Evolutionary conservation across 2,113 vertebrate species (phyloP).

Genomic region (Lampris incognitus): DNA sequence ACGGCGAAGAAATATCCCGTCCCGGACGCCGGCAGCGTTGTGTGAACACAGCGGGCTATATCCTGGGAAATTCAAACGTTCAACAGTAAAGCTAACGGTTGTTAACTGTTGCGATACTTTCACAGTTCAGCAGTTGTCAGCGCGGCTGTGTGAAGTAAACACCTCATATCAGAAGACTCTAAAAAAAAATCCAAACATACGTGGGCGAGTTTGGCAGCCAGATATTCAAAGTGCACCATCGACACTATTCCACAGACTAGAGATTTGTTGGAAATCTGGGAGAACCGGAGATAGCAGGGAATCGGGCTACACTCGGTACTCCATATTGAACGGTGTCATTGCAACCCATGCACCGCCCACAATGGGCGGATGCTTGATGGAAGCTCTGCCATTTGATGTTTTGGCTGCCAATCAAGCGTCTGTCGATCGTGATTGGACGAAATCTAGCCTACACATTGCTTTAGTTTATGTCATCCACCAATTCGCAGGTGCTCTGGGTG

Average conservation of each 20-base stretch:
- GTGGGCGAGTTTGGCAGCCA: neutral
- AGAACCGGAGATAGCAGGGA: slow-evolving; percentile 11
- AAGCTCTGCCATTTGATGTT: slow-evolving; percentile 45
- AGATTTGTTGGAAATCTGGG: neutral
- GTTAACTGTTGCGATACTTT: slow-evolving; percentile 29
- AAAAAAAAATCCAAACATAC: slow-evolving; percentile 13
- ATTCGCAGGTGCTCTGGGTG: slow-evolving; percentile 32
- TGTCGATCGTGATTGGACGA: slow-evolving; percentile 50
- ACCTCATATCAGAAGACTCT: neutral
- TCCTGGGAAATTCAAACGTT: neutral
- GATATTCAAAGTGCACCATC: neutral
- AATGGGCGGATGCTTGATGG: neutral
- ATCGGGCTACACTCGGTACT: slow-evolving; percentile 61
- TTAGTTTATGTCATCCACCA: neutral
- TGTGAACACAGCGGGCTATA: neutral
- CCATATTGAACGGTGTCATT: slow-evolving; percentile 71
- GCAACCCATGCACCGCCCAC: slow-evolving; percentile 55
- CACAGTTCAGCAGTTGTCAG: neutral
- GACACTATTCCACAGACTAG: neutral
- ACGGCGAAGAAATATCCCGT: slow-evolving; percentile 1
- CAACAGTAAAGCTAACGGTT: slow-evolving; percentile 19
- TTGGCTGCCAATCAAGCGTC: slow-evolving; percentile 26
- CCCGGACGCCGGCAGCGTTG: neutral
- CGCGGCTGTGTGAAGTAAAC: slow-evolving; percentile 11
- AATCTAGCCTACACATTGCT: slow-evolving; percentile 11